phyloP scores from a whole-genome alignment of 1,140 invertebrate species.

The Eumeta japonica region DNA sequence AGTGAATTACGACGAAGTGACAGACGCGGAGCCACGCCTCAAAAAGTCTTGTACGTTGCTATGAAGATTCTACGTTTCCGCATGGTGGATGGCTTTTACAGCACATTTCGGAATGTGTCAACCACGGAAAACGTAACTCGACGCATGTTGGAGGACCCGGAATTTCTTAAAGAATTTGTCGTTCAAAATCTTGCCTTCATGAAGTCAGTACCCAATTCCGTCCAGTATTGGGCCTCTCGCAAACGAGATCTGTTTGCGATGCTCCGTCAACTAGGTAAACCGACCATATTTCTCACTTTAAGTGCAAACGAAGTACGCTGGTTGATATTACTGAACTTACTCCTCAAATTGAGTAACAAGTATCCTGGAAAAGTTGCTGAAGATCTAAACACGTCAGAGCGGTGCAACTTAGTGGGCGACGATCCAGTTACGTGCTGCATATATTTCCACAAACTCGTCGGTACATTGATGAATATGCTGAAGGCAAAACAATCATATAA shows the following conservation, averaged over 20 bases:
- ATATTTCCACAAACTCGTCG: no score
- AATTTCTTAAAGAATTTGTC: slow-evolving; percentile 21
- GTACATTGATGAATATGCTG: slow-evolving; percentile 24
- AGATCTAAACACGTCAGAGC: slow-evolving; percentile 22
- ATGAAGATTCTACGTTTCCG: slow-evolving; percentile 23
- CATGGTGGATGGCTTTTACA: slow-evolving; percentile 20
- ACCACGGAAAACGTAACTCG: slow-evolving; percentile 16
- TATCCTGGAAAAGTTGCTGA: slow-evolving; percentile 17
- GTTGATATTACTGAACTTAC: slow-evolving; percentile 17
- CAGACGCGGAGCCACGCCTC: no score
- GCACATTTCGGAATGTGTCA: slow-evolving; percentile 18
- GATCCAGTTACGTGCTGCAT: no score
- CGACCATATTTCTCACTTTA: slow-evolving; percentile 22
- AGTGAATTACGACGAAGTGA: slow-evolving; percentile 25
- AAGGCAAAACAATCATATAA: slow-evolving; percentile 24
- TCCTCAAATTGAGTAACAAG: no score
- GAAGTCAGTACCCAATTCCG: slow-evolving; percentile 25
- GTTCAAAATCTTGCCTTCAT: slow-evolving; percentile 20
- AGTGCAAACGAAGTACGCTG: slow-evolving; percentile 28
- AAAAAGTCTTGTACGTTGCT: slow-evolving; percentile 25
- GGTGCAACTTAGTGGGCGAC: slow-evolving; percentile 21
- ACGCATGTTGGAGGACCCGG: slow-evolving; percentile 20
- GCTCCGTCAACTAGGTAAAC: no score
- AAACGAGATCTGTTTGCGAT: no score
- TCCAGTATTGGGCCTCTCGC: no score